Base-by-base conservation (phyloP, 2,888 invertebrate species). In the Drosophila anomalata region DNA sequence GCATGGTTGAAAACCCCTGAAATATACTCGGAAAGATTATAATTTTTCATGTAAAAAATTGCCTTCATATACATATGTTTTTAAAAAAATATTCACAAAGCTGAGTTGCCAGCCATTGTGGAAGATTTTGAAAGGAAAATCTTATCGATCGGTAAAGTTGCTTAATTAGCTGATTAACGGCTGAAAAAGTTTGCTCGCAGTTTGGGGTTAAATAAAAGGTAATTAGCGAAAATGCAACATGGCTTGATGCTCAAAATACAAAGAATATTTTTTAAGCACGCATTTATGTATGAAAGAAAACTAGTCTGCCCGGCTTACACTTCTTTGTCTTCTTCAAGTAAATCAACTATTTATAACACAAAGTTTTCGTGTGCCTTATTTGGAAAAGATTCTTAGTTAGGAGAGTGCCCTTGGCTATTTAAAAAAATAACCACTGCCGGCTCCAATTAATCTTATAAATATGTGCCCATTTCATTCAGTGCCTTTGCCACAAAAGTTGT, bases 91-190 rank as follows among this genome's bases (percentile, higher is more conserved):
- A 39, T 20, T 2, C 17, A 7, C 29, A 46, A 36, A 41, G n/a
- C 41, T 52, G 17, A 29, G 39, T 22, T 31, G 22, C 41, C 54
- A 31, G 29, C 44, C 1, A 22, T 24, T 56, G 14, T 14, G 3
- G 39, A 20, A n/a, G 29, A 26, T 51, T 54, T 50, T 22, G 14
- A 41, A 2, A n/a, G n/a, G 2, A 54, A 41, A 31, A 26, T 48
- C 20, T 33, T 41, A 47, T 62, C 33, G 33, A 17, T 9, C 7
- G 33, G 6, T 3, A 9, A 58, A 58, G 29, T 57, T 41, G 63
- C 57, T 77, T 80, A 77, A 83, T 83, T 79, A 77, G 55, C 76
- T 68, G 41, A 41, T 41, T 41, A 17, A 8, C 17, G 17, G 17
- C 14, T 42, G 3, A 9, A 9, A 20, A 17, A 42, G 17, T 42